These are phyloP conservation scores for Coelopa pilipes DNA, from an alignment of 2,888 invertebrate species.

Conservation along the genomic window DNA sequence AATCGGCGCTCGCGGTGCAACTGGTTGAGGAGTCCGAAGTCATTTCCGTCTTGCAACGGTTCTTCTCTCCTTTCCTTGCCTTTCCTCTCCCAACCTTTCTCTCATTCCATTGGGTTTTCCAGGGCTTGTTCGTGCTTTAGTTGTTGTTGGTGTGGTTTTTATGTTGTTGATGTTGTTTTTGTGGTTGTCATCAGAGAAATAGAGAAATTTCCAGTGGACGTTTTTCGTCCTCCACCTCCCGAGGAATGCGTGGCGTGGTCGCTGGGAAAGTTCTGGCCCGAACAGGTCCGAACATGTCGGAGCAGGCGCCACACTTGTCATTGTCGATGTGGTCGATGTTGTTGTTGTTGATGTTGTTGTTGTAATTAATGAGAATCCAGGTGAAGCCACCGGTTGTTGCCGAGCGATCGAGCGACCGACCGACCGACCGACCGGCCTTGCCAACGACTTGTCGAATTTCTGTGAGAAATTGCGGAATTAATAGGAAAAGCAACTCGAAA, in stretches of 20 bases:
- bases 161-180: not conserved
- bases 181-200: not conserved
- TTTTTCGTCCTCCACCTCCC: not conserved
- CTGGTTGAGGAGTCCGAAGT: conserved; percentile 10
- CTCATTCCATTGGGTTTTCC: not conserved
- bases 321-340: not conserved
- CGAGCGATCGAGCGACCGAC: not conserved
- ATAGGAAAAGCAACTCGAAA: not conserved
- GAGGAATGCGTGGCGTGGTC: not conserved
- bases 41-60: conserved; percentile 28
- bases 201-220: not conserved
- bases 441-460: not conserved
- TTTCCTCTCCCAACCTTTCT: conserved; percentile 10
- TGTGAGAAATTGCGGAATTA: not conserved
- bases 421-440: not conserved
- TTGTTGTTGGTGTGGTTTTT: not conserved
- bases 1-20: not conserved
- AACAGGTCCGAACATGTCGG: conserved; percentile 8
- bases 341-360: not conserved
- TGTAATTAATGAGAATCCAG: not conserved
- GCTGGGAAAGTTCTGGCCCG: conserved; percentile 19
- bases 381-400: not conserved
- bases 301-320: conserved; percentile 15
- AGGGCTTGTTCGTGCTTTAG: not conserved
- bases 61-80: not conserved